Percentiles rank a stretch among this genome's conserved stretches.
These are phyloP conservation scores for Chiloscyllium punctatum DNA, from an alignment of 2,797 vertebrate genomes.

Conservation along the genomic window DNA sequence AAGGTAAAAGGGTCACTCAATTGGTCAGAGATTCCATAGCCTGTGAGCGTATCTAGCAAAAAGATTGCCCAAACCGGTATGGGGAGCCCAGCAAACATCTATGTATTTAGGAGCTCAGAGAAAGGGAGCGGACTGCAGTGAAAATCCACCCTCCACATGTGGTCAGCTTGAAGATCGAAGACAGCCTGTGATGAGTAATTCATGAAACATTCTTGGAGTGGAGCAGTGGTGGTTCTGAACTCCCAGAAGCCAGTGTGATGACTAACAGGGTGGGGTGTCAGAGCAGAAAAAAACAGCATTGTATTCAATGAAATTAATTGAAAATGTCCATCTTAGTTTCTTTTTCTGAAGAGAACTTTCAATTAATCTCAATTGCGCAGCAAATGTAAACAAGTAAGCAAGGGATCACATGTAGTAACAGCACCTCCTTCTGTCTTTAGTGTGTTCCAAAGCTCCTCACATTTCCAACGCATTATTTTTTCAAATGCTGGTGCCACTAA, in stretches of 20 bases:
- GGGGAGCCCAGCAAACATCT: background rate
- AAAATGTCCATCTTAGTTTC: background rate
- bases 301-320: background rate
- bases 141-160: background rate
- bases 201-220: background rate
- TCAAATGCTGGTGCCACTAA: background rate
- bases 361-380: background rate
- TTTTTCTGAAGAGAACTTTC: background rate
- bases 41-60: no score
- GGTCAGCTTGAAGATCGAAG: background rate
- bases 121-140: background rate
- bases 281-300: background rate
- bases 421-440: background rate
- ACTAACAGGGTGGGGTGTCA: background rate
- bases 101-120: background rate
- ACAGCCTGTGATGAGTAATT: background rate
- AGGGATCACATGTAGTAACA: background rate
- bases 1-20: background rate
- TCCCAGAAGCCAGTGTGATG: background rate
- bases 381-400: background rate
- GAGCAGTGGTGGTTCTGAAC: background rate
- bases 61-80: background rate
- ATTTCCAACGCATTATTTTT: background rate
- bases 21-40: no score
- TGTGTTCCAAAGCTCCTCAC: background rate